Evolutionary conservation across 2,797 vertebrate species (phyloP).

Genomic region (Alca torda): DNA sequence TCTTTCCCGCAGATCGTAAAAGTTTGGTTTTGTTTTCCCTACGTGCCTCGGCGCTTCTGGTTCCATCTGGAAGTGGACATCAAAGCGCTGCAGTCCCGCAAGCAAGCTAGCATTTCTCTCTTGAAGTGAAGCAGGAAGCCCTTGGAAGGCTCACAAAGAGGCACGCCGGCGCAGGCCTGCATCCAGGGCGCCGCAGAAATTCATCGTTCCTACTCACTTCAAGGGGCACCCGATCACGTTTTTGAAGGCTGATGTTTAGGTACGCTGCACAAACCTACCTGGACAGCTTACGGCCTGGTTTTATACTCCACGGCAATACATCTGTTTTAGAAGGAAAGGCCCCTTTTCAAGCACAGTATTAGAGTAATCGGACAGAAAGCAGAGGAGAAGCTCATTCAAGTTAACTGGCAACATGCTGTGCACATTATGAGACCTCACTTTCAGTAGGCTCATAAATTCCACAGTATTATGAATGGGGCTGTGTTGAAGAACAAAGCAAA

Average conservation of each 20-base stretch:
- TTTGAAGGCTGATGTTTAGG: background rate
- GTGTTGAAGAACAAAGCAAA: slow-evolving; percentile 66
- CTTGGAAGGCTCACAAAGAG: slow-evolving; percentile 31
- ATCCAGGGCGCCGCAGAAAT: accelerated
- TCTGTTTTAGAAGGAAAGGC: slow-evolving; percentile 3
- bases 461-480: background rate
- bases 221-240: background rate
- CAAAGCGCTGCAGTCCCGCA: slow-evolving; percentile 19
- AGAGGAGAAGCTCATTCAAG: slow-evolving; percentile 63
- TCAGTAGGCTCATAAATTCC: slow-evolving; percentile 51
- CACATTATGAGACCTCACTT: slow-evolving; percentile 47
- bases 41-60: background rate
- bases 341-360: slow-evolving; percentile 21
- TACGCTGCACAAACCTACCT: background rate
- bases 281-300: background rate
- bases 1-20: slow-evolving; percentile 12
- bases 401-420: slow-evolving; percentile 56
- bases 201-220: background rate
- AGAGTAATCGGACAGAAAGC: slow-evolving; percentile 33
- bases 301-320: background rate
- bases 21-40: slow-evolving; percentile 41
- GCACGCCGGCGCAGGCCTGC: background rate
- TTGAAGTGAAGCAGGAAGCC: slow-evolving; percentile 3
- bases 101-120: slow-evolving; percentile 20
- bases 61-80: slow-evolving; percentile 61